Percentiles rank a stretch among this genome's conserved stretches.
Conservation (phyloP, 2,113 vertebrate species). For the Reinhardtius hippoglossoides region DNA sequence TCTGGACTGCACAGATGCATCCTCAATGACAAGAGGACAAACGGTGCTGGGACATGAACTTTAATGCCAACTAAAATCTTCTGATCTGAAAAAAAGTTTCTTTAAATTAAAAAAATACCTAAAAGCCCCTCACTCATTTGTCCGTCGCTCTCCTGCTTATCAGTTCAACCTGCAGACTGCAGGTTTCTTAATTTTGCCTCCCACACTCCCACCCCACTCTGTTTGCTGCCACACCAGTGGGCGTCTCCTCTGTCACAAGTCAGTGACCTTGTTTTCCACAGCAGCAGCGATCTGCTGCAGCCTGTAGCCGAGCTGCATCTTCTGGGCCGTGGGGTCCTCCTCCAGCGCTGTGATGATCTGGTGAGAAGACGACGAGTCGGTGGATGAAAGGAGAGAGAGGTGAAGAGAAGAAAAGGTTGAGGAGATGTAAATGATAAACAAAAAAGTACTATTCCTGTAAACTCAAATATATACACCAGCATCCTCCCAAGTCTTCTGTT, state of each 20-base stretch:
- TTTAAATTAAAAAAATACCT: not conserved
- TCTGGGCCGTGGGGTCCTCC: conserved; percentile 94
- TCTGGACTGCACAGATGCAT: not conserved
- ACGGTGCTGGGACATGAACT: conserved; percentile 19
- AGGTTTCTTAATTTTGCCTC: not conserved
- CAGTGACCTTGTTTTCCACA: conserved; percentile 98
- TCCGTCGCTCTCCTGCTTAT: conserved; percentile 4
- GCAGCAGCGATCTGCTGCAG: conserved; percentile 97
- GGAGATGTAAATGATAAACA: not conserved
- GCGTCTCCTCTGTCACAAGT: conserved; percentile 86
- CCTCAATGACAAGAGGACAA: not conserved
- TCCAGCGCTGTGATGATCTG: conserved; percentile 97
- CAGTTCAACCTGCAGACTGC: conserved; percentile 12
- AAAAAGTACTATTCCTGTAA: not conserved
- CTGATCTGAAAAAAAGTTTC: conserved; percentile 6
- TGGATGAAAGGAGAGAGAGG: not conserved
- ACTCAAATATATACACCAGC: not conserved
- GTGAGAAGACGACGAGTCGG: not conserved
- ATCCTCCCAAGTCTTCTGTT: not conserved
- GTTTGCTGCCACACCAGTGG: not conserved
- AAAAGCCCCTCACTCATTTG: not conserved
- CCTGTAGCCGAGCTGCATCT: conserved; percentile 98
- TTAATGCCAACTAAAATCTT: not conserved
- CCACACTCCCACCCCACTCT: not conserved
- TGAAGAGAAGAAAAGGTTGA: not conserved